Evolutionary conservation across 2,797 vertebrate species (phyloP).

Genomic region (Bovichtus variegatus): DNA sequence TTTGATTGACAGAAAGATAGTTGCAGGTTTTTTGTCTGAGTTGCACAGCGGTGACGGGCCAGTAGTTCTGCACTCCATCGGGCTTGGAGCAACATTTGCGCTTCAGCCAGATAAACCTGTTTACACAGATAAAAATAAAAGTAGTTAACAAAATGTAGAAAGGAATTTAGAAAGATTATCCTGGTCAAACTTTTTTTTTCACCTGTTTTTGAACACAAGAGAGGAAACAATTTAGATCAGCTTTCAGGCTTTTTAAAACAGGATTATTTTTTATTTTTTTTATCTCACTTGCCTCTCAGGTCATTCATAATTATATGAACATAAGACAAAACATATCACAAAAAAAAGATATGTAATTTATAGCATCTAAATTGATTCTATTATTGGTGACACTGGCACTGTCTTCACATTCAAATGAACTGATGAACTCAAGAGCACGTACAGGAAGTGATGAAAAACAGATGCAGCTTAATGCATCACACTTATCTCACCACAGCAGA

Average conservation of each 20-base stretch:
- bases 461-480: neutral
- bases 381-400: neutral
- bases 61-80: neutral
- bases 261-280: no score
- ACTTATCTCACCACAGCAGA: neutral
- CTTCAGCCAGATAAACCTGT: no score
- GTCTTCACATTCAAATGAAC: neutral
- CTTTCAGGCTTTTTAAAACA: no score
- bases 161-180: no score
- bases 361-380: neutral
- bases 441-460: neutral
- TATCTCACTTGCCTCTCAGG: no score
- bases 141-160: no score
- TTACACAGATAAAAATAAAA: no score
- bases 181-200: no score
- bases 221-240: no score
- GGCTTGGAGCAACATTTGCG: constrained; percentile 3
- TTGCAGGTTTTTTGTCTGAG: constrained; percentile 6
- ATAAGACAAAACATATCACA: neutral
- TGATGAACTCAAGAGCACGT: neutral
- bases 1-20: constrained; percentile 16
- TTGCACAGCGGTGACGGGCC: neutral
- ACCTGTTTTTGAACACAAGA: no score
- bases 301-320: no score
- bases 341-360: no score